Evolutionary conservation across 2,797 vertebrate species (phyloP).

Genomic region (Melanotaenia pygmaea): DNA sequence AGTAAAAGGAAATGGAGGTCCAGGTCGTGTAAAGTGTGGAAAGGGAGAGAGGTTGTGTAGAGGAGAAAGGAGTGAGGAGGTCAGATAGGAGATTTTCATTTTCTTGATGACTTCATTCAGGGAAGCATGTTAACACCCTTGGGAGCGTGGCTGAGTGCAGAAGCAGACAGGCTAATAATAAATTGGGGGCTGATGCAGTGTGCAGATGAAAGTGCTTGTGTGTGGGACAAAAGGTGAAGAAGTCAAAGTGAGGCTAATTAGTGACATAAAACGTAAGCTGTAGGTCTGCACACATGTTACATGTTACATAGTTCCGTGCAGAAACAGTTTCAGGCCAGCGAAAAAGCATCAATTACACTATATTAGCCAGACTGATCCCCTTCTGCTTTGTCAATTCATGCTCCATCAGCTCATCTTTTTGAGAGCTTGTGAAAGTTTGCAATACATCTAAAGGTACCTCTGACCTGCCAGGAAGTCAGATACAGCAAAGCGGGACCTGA

Average conservation of each 20-base stretch:
- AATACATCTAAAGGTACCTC: conserved; percentile 25
- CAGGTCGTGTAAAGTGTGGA: conserved; percentile 13
- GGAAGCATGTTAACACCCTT: conserved; percentile 44
- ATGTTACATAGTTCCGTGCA: conserved; percentile 6
- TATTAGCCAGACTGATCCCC: conserved; percentile 14
- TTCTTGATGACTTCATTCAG: conserved; percentile 65
- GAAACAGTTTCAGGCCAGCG: conserved; percentile 9
- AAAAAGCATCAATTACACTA: conserved; percentile 33
- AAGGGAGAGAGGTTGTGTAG: conserved; percentile 22
- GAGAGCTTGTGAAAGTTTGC: conserved; percentile 33
- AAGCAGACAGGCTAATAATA: conserved; percentile 62
- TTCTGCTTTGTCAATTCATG: conserved; percentile 29
- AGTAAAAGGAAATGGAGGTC: conserved; percentile 31
- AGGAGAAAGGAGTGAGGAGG: conserved; percentile 28
- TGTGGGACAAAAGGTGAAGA: conserved; percentile 31
- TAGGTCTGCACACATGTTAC: conserved; percentile 39
- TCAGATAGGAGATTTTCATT: conserved; percentile 51
- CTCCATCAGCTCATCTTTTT: conserved; percentile 48
- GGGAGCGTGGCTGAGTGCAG: conserved; percentile 48
- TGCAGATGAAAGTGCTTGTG: conserved; percentile 21
- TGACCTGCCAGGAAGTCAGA: conserved; percentile 26
- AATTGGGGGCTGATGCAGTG: conserved; percentile 20
- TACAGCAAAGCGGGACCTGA: background rate
- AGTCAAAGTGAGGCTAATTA: conserved; percentile 45
- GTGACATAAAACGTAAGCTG: conserved; percentile 34